Conservation (phyloP, 1,140 invertebrate species). For the Zelostemma sp. region DNA sequence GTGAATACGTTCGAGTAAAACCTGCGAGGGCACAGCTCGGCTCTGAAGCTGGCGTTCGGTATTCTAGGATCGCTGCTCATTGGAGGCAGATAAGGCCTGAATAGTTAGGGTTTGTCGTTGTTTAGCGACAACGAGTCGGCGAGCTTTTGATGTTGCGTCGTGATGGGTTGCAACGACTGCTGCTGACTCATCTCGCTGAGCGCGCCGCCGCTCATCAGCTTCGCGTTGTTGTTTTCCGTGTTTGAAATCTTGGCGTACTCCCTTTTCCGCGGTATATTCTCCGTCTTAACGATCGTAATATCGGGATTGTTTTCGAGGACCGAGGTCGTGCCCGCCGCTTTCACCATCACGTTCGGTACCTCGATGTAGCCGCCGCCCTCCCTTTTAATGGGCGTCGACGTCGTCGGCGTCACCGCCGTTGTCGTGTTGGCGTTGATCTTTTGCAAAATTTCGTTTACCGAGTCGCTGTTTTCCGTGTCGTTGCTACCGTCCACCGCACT, state of each 20-base stretch:
- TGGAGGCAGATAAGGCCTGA: conserved; percentile 66
- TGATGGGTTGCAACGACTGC: conserved; percentile 19
- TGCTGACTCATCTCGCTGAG: conserved; percentile 55
- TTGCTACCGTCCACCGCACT: conserved; percentile 53
- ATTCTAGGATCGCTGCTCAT: conserved; percentile 29
- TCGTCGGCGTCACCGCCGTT: conserved; percentile 54
- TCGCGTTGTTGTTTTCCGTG: conserved; percentile 67
- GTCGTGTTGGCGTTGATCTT: conserved; percentile 60
- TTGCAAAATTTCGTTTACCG: conserved; percentile 62
- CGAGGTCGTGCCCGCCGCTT: conserved; percentile 61
- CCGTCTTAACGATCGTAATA: conserved; percentile 75
- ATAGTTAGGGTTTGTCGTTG: conserved; percentile 70
- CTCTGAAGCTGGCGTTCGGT: conserved; percentile 47
- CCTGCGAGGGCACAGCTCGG: conserved; percentile 57
- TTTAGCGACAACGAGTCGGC: conserved; percentile 70
- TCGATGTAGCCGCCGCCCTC: conserved; percentile 65
- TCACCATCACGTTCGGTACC: conserved; percentile 59
- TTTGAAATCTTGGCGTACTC: conserved; percentile 67
- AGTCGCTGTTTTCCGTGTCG: conserved; percentile 60
- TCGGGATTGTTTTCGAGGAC: conserved; percentile 74
- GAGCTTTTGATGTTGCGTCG: conserved; percentile 54
- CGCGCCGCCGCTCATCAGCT: conserved; percentile 65
- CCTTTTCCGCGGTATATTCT: conserved; percentile 66
- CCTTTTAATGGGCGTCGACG: conserved; percentile 66
- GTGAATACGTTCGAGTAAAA: conserved; percentile 65